Percentiles rank a stretch among this genome's conserved stretches.
These are phyloP conservation scores for Hippasteria phrygiana DNA, from an alignment of 53 echinoderm and acorn worm species.

Conservation along the genomic window DNA sequence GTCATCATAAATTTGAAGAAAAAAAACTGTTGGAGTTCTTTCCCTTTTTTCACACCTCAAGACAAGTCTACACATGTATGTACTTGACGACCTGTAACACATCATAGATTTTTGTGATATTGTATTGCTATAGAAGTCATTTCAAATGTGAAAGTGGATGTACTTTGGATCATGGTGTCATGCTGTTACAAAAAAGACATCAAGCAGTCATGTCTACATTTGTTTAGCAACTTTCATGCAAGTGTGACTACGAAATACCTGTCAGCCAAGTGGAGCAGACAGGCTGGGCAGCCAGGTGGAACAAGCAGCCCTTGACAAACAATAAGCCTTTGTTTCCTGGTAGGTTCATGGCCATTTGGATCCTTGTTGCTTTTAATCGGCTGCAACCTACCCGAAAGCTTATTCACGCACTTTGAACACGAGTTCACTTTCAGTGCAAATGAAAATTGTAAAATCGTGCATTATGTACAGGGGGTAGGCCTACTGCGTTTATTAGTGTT, in stretches of 20 bases:
- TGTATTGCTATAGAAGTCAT: too few species aligned
- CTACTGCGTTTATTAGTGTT: too few species aligned
- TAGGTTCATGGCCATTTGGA: neutral
- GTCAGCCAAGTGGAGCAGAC: neutral
- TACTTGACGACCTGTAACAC: too few species aligned
- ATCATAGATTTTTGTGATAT: too few species aligned
- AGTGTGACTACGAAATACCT: conserved; percentile 1
- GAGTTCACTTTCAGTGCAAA: too few species aligned
- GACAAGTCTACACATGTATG: too few species aligned
- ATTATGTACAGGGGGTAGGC: too few species aligned
- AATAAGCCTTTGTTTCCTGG: neutral
- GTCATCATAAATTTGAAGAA: too few species aligned
- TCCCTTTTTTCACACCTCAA: too few species aligned
- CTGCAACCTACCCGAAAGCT: neutral
- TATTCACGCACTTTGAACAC: too few species aligned
- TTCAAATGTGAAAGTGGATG: too few species aligned
- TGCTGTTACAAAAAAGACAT: neutral
- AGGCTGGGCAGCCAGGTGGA: neutral
- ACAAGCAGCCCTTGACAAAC: conserved; percentile 1
- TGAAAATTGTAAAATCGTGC: neutral
- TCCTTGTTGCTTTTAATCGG: neutral
- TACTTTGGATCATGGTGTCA: neutral
- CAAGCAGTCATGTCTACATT: neutral
- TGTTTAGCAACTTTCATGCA: neutral
- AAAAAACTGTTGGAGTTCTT: too few species aligned